Conservation (phyloP, 2,113 vertebrate genomes). For the Protobothrops flavoviridis region DNA sequence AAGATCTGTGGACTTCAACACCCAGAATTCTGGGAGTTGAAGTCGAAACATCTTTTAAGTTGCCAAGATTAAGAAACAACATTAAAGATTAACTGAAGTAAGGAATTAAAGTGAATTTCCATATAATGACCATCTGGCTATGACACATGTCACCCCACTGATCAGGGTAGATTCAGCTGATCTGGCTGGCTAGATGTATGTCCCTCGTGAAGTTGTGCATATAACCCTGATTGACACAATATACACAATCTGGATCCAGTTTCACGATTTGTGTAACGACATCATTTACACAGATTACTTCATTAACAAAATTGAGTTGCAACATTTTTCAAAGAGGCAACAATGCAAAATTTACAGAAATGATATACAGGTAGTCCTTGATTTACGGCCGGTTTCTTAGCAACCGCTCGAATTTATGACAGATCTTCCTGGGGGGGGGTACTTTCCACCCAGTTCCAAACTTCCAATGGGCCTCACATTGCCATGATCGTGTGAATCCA, state of each 20-base stretch:
- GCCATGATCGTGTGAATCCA: too few species aligned
- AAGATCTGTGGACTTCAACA: background rate
- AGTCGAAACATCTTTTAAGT: background rate
- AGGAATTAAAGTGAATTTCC: background rate
- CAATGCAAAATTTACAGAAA: background rate
- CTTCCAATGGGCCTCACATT: too few species aligned
- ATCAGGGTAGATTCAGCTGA: background rate
- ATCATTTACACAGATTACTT: background rate
- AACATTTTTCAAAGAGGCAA: background rate
- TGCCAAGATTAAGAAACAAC: background rate
- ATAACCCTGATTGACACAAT: background rate
- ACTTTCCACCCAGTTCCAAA: too few species aligned
- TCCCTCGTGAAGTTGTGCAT: too few species aligned
- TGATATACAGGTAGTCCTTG: background rate
- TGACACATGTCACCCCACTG: background rate
- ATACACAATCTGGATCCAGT: background rate
- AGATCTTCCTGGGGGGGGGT: too few species aligned
- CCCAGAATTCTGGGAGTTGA: background rate
- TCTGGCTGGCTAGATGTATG: background rate
- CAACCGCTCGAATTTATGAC: too few species aligned
- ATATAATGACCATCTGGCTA: background rate
- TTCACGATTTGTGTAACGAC: background rate
- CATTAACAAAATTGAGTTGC: background rate
- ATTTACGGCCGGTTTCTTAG: too few species aligned
- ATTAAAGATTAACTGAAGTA: background rate